These are phyloP conservation scores for Cricetomys ansorgei DNA, from an alignment of 2,113 vertebrate species.

Conservation along the genomic window DNA sequence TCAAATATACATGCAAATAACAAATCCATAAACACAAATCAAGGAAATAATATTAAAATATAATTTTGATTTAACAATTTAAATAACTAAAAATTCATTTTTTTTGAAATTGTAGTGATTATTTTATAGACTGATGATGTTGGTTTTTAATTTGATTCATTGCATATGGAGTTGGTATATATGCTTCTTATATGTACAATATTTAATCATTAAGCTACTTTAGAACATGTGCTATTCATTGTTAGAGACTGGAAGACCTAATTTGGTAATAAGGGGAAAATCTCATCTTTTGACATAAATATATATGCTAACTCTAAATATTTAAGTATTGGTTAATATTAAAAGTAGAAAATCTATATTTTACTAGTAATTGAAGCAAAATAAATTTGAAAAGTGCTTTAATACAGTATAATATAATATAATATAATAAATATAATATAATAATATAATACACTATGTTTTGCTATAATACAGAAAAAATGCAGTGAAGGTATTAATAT, in stretches of 20 bases:
- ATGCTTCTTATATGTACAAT: background rate
- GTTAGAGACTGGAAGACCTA: background rate
- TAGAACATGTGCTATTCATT: background rate
- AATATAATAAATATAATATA: too few relatives aligned
- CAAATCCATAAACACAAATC: background rate
- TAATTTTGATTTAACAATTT: background rate
- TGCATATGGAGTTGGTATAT: background rate
- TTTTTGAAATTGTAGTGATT: background rate
- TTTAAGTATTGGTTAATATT: background rate
- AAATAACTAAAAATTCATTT: background rate
- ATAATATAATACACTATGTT: too few relatives aligned
- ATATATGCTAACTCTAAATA: background rate
- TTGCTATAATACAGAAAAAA: background rate
- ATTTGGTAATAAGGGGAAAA: background rate
- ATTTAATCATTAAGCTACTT: background rate
- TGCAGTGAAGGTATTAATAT: background rate
- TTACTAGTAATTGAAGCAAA: background rate
- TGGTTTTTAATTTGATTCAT: background rate
- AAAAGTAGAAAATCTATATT: background rate
- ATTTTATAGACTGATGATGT: background rate
- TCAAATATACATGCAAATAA: background rate
- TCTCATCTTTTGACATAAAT: background rate
- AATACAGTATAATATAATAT: too few relatives aligned
- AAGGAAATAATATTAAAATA: background rate
- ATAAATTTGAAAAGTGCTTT: background rate